These are phyloP conservation scores for Argyresthia goedartella DNA, from an alignment of 2,888 invertebrate genomes.

Conservation along the genomic window DNA sequence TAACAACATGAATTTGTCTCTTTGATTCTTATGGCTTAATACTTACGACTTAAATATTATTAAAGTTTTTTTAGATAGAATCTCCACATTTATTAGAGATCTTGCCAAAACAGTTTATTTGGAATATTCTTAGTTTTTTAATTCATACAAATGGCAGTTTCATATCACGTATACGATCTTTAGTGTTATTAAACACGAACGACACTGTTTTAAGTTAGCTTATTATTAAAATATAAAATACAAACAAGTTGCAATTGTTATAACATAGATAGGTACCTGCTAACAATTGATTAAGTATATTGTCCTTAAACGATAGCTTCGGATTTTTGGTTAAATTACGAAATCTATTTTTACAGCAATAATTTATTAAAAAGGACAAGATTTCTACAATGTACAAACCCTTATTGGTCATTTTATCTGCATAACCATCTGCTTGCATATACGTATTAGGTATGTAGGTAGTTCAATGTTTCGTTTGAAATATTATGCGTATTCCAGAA, in stretches of 20 bases:
- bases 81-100: too few relatives aligned
- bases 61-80: too few relatives aligned
- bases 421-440: too few relatives aligned
- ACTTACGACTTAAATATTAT: too few relatives aligned
- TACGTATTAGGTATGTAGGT: not conserved
- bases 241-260: too few relatives aligned
- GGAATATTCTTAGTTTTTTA: not conserved
- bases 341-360: too few relatives aligned
- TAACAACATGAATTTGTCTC: too few relatives aligned
- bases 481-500: not conserved
- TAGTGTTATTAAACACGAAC: constrained; percentile 7
- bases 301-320: constrained; percentile 32
- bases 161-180: constrained; percentile 57
- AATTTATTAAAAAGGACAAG: too few relatives aligned
- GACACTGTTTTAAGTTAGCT: constrained; percentile 37
- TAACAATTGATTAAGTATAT: constrained; percentile 29
- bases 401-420: not conserved
- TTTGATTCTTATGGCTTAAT: too few relatives aligned
- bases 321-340: too few relatives aligned
- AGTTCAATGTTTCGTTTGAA: not conserved
- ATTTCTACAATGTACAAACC: not conserved
- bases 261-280: constrained; percentile 7
- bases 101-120: too few relatives aligned
- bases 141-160: constrained; percentile 54
- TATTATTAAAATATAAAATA: constrained; percentile 10